Base-by-base conservation (phyloP, 2,113 vertebrate genomes). In the Aldabrachelys gigantea region DNA sequence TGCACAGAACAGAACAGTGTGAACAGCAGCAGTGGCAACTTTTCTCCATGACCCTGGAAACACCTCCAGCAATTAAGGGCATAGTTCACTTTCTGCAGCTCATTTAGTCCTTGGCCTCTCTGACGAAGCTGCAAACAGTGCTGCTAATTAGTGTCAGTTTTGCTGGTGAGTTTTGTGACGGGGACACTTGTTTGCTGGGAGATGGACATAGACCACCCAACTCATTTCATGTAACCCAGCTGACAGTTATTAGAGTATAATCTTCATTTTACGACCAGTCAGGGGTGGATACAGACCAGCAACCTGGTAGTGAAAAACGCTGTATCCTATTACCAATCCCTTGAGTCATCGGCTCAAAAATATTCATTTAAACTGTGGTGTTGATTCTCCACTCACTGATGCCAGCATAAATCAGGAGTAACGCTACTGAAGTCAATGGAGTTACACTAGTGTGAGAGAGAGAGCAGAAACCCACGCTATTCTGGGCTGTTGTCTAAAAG, bases 21-120 rank as follows among this genome's bases (percentile, higher is more conserved):
- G 79, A 89, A 85, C 8, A 0, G 1, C 80, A 31, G 44, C 54
- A 83, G 25, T 57, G 3, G 29, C 65, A n/a, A 84, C 84, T 82
- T 89, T 57, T 72, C 78, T 84, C 49, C n/a, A 38, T 93, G 21
- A 2, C 31, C 69, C 13, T 3, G 57, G 72, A 62, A 79, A 53
- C 19, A 86, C 3, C 0, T 0, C 62, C 82, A 24, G 6, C 4
- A 13, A 2, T 80, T 62, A 84, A 80, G 35, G 3, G 41, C 65
- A 27, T 12, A 69, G 31, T 53, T 91, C 5, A 8, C 24, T 88
- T 92, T 76, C 49, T 79, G 79, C 41, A 82, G 5, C 17, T 25
- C 90, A 87, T 41, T 54, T 69, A 76, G 59, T 54, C 57, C 24
- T 69, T 69, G 35, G n/a, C 87, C 3, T 38, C 41, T 54, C 12